Evolutionary conservation across 2,888 invertebrate genomes (phyloP).

Genomic region (Microplitis manilae): DNA sequence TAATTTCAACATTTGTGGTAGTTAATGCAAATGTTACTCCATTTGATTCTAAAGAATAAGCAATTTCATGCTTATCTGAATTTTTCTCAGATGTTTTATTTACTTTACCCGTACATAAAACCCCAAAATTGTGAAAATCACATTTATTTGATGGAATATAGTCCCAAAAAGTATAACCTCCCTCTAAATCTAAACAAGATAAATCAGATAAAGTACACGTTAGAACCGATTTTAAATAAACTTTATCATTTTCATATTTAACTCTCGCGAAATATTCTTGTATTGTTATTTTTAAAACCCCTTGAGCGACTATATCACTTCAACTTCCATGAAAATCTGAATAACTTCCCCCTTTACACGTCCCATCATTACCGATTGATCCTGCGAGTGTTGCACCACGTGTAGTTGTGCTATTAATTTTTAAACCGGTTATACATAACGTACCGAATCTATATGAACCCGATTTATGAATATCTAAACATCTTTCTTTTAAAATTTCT

Average conservation of each 20-base stretch:
- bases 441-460: too few relatives aligned
- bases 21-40: too few relatives aligned
- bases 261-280: neutral
- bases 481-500: too few relatives aligned
- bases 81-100: too few relatives aligned
- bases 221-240: neutral
- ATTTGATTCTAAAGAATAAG: too few relatives aligned
- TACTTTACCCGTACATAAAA: too few relatives aligned
- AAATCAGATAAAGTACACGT: neutral
- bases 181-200: constrained; percentile 17
- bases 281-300: neutral
- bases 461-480: too few relatives aligned
- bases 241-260: constrained; percentile 4
- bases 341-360: neutral
- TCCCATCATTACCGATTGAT: neutral
- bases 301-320: neutral
- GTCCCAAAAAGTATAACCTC: too few relatives aligned
- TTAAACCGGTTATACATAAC: neutral
- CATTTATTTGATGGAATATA: too few relatives aligned
- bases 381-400: neutral
- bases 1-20: too few relatives aligned
- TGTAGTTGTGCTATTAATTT: neutral
- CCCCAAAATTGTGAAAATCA: too few relatives aligned
- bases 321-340: constrained; percentile 10
- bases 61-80: too few relatives aligned